phyloP scores from a whole-genome alignment of 1,140 invertebrate genomes.

The Scaptomyza graminum region DNA sequence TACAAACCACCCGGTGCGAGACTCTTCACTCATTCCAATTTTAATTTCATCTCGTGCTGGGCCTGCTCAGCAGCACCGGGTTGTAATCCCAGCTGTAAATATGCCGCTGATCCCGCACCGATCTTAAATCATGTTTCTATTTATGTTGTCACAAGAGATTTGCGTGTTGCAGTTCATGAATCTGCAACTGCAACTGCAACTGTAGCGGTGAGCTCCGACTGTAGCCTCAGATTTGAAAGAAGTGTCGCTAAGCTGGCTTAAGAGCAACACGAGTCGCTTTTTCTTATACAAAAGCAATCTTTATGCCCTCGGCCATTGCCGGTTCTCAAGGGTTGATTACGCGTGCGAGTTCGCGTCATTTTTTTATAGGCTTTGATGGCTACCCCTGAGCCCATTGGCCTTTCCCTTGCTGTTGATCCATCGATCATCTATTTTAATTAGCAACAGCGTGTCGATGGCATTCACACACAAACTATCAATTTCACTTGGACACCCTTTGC shows the following conservation, averaged over 20 bases:
- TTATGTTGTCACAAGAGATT: slow-evolving; percentile 83
- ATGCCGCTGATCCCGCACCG: slow-evolving; percentile 71
- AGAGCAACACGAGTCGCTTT: slow-evolving; percentile 45
- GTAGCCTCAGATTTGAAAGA: slow-evolving; percentile 36
- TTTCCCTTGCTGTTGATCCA: slow-evolving; percentile 27
- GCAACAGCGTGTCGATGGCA: slow-evolving; percentile 80
- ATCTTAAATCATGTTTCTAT: slow-evolving; percentile 83
- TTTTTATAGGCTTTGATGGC: slow-evolving; percentile 24
- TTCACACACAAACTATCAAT: slow-evolving; percentile 75
- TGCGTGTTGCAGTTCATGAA: slow-evolving; percentile 58
- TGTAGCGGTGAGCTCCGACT: background rate
- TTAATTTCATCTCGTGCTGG: slow-evolving; percentile 35
- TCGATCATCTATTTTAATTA: slow-evolving; percentile 83
- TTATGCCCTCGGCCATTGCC: slow-evolving; percentile 12
- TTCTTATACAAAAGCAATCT: slow-evolving; percentile 20
- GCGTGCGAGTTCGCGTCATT: background rate
- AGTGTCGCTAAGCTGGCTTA: slow-evolving; percentile 75
- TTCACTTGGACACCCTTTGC: slow-evolving; percentile 63
- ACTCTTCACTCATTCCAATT: slow-evolving; percentile 15
- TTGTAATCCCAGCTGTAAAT: slow-evolving; percentile 83
- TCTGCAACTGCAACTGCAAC: slow-evolving; percentile 19
- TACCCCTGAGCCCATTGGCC: slow-evolving; percentile 23
- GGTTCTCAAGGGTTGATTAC: slow-evolving; percentile 73
- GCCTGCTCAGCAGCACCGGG: slow-evolving; percentile 31
- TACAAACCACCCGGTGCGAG: slow-evolving; percentile 64